These are phyloP conservation scores for Sweltsa coloradensis DNA, from an alignment of 1,140 invertebrate species.

Conservation along the genomic window DNA sequence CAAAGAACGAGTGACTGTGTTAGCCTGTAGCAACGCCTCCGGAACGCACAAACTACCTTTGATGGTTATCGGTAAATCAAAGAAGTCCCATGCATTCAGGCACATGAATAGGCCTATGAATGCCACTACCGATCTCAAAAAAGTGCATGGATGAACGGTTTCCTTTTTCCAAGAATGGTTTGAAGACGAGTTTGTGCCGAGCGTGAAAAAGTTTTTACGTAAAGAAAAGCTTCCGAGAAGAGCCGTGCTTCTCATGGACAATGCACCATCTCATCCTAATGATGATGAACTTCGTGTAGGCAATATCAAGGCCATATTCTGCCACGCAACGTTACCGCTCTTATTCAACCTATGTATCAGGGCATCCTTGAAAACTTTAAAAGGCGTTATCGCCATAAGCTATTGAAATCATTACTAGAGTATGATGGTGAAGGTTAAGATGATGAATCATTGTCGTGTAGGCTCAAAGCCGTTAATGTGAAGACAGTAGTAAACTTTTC, in stretches of 20 bases:
- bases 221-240: background rate
- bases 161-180: background rate
- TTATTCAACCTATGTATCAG: slow-evolving; percentile 35
- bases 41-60: too few relatives aligned
- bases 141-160: background rate
- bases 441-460: too few relatives aligned
- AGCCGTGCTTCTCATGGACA: slow-evolving; percentile 26
- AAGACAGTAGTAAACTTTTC: too few relatives aligned
- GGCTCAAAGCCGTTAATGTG: too few relatives aligned
- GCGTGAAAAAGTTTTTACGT: background rate
- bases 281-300: slow-evolving; percentile 7
- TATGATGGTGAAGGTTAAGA: too few relatives aligned
- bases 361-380: slow-evolving; percentile 23
- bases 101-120: background rate
- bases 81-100: too few relatives aligned
- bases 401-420: slow-evolving; percentile 1
- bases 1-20: too few relatives aligned
- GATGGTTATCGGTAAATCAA: too few relatives aligned
- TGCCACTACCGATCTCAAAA: background rate
- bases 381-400: slow-evolving; percentile 8
- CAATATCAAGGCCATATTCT: slow-evolving; percentile 28
- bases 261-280: slow-evolving; percentile 13
- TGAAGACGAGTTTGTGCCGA: background rate
- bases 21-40: too few relatives aligned
- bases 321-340: slow-evolving; percentile 30